phyloP scores from a whole-genome alignment of 2,888 invertebrate genomes.

The Eilema depressum region DNA sequence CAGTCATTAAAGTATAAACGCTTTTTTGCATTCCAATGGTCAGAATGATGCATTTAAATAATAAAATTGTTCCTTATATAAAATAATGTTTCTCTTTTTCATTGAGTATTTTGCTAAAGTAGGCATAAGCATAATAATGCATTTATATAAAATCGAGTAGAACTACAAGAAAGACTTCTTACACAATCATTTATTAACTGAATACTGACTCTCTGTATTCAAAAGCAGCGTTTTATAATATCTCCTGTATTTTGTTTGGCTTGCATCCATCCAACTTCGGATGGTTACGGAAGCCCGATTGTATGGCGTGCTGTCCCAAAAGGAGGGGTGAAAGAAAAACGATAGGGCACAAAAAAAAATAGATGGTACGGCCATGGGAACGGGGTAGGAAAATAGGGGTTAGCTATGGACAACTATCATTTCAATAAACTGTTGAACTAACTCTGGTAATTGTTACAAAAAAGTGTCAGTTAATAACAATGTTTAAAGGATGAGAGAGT shows the following conservation, averaged over 20 bases:
- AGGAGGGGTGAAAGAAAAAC: too few species aligned
- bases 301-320: too few species aligned
- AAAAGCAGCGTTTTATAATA: not conserved
- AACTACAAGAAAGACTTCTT: not conserved
- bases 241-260: not conserved
- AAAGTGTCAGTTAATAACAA: too few species aligned
- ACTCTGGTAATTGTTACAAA: too few species aligned
- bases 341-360: too few species aligned
- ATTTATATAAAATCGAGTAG: slow-evolving; percentile 55
- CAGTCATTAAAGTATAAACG: slow-evolving; percentile 32
- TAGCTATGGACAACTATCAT: too few species aligned
- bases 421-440: not conserved
- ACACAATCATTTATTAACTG: not conserved
- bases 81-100: slow-evolving; percentile 58
- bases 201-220: not conserved
- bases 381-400: too few species aligned
- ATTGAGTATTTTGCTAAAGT: slow-evolving; percentile 66
- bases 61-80: slow-evolving; percentile 70
- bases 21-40: slow-evolving; percentile 53
- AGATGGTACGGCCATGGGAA: too few species aligned
- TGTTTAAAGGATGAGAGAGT: not conserved
- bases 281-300: too few species aligned
- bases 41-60: slow-evolving; percentile 71
- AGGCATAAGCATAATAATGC: slow-evolving; percentile 69
- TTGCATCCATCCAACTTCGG: not conserved